Base-by-base conservation (phyloP, 2,113 vertebrate genomes). In the Saguinus midas region DNA sequence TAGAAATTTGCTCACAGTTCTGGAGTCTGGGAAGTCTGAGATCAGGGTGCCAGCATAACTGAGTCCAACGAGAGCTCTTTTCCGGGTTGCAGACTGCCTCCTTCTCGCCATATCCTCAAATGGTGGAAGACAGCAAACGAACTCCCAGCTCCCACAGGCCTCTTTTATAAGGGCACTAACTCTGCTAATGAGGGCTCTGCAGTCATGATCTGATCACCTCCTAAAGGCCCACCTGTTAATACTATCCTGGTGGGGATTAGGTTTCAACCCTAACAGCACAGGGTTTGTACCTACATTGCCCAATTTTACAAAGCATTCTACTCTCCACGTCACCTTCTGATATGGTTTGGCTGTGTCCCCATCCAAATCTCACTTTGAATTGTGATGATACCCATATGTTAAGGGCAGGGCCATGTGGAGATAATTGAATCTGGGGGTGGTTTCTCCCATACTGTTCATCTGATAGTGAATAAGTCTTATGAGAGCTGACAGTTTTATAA, bases 51-150 rank as follows among this genome's bases (percentile, higher is more conserved):
- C 43, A 32, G 25, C 17, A 48, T 1, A 29, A 14, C 5, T 12
- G 1, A 40, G 18, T 64, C n/a, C 5, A 14, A 10, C 1, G 20
- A 8, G 48, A 11, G 21, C 32, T 23, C 11, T 6, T 1, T 7
- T 35, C 25, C 4, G 40, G 40, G 23, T 64, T 13, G 10, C 12
- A 35, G 55, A 6, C 73, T 0, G 5, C 9, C 9, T 16, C 17
- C 16, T 17, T 8, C 21, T 37, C 20, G 2, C 52, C 1, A 2
- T 1, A 3, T 40, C 43, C 27, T 16, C 17, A 2, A 29, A 29
- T 57, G 61, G 25, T 1, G 55, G 43, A 43, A 45, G 25, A 64
- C 18, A 11, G 27, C 8, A 7, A 52, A 45, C 7, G 29, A 64
- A 13, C 2, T 0, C 48, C 21, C 50, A 32, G 25, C 2, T 0